Base-by-base conservation (phyloP, 2,888 invertebrate species). In the Clitarchus hookeri region DNA sequence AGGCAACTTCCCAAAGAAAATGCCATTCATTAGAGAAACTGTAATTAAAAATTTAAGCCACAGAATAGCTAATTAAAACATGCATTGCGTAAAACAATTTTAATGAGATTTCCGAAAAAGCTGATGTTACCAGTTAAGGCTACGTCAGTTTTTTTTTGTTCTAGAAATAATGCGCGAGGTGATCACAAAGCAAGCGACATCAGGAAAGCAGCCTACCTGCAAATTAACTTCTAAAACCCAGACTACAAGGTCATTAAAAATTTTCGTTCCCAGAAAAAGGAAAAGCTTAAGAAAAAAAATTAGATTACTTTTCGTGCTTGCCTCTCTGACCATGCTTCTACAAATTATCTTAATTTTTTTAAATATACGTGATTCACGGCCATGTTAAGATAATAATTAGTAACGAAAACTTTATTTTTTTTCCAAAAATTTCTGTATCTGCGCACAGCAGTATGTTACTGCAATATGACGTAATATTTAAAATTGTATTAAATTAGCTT, bases 61-160 rank as follows among this genome's bases (percentile, higher is more conserved):
- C 44, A 85, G 85, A 85, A 65, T 85, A 83, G 36, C 86, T 86
- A 86, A 85, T 86, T 86, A 86, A 86, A 86, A 85, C 85, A 78
- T 83, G 84, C 44, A 86, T 84, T 86, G 84, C 77, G 83, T 84
- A 83, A 86, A 86, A 84, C 86, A 86, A 86, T 78, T 78, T 84
- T 86, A 86, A 86, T 84, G 78, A 86, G 86, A 84, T 84, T 85
- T 48, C 27, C 25, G 85, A 80, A 80, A 80, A 80, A 80, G 12
- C 80, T 80, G 44, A 80, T 80, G 80, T 80, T 80, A 13, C 23
- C 23, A 65, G 65, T 65, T 65, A 65, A 65, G 65, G 6, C 65
- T 8, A 65, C 65, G 65, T 65, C 65, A 19, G 65, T n/a, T 16
- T 16, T 65, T 65, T 65, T 65, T 65, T 13, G 16, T 65, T 23